Evolutionary conservation across 1,140 invertebrate species (phyloP).

Genomic region (Babylonia areolata): DNA sequence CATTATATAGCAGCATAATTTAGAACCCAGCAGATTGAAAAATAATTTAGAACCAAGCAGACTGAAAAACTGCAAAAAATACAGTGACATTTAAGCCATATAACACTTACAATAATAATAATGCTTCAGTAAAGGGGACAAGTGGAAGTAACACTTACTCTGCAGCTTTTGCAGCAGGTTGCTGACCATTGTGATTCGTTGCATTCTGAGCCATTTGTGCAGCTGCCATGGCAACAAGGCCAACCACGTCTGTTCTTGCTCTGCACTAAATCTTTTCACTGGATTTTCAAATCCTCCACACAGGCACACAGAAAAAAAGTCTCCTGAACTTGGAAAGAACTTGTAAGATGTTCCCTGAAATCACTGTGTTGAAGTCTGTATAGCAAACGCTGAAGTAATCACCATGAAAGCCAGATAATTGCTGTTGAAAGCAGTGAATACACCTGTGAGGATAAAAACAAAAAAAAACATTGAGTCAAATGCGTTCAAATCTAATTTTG

Average conservation of each 20-base stretch:
- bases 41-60: no score
- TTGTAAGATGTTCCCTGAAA: neutral
- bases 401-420: neutral
- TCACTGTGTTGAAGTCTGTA: neutral
- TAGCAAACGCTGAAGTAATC: neutral
- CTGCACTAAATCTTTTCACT: neutral
- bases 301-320: no score
- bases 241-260: neutral
- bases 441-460: constrained; percentile 24
- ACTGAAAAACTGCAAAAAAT: no score
- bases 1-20: no score
- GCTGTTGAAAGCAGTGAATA: constrained; percentile 29
- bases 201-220: constrained; percentile 46
- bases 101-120: no score
- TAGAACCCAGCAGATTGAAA: no score
- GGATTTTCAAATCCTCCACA: neutral
- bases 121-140: no score
- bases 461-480: neutral
- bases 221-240: constrained; percentile 39
- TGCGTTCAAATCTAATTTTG: no score
- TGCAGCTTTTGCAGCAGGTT: constrained; percentile 44
- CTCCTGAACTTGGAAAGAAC: neutral
- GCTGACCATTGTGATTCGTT: constrained; percentile 50
- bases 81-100: no score
- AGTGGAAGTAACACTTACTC: constrained; percentile 35